phyloP scores from a whole-genome alignment of 2,113 vertebrate species.

The Cygnus atratus region DNA sequence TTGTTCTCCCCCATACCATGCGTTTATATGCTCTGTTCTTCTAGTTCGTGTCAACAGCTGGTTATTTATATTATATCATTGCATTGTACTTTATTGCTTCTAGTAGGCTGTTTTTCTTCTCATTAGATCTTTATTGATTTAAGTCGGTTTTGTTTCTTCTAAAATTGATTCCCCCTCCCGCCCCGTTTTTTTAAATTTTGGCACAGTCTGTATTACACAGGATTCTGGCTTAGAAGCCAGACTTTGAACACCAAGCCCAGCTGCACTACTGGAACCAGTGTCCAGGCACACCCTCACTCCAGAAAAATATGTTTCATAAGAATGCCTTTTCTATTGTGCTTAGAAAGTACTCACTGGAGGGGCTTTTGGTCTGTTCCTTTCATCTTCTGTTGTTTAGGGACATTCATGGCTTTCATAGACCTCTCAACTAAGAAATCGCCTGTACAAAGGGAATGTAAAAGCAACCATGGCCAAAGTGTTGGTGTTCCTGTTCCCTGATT shows the following conservation, averaged over 20 bases:
- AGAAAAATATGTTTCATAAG: not conserved
- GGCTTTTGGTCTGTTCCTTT: slow-evolving; percentile 1
- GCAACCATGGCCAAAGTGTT: not conserved
- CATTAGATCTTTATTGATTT: not conserved
- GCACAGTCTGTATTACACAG: not conserved
- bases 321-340: not conserved
- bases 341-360: not conserved
- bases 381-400: not conserved
- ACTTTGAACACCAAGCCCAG: not conserved
- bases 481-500: not conserved
- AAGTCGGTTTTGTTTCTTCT: not conserved
- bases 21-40: not conserved
- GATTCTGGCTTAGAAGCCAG: not conserved
- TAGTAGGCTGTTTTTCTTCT: not conserved
- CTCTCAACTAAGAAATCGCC: not conserved
- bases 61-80: not conserved
- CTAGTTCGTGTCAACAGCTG: not conserved
- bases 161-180: not conserved
- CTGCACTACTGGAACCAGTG: not conserved
- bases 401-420: not conserved
- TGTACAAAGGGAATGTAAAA: not conserved
- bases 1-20: not conserved
- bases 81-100: not conserved
- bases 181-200: not conserved
- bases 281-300: not conserved